Conservation (phyloP, 2,113 vertebrate species). For the Phalacrocorax pelagicus region DNA sequence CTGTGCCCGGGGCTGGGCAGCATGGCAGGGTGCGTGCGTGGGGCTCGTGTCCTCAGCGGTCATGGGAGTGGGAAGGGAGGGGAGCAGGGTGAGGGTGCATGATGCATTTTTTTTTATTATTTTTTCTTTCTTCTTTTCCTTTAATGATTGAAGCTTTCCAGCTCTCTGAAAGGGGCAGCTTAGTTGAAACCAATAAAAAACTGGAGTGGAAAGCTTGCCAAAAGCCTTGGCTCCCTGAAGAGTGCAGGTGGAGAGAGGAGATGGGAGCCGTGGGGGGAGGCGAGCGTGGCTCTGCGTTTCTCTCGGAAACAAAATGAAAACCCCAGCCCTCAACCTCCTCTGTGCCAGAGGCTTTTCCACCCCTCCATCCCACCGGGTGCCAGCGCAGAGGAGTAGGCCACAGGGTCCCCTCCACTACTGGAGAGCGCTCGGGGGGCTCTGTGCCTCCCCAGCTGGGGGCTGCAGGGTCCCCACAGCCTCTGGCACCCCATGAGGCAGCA, state of each 20-base stretch:
- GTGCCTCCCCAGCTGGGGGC: neutral
- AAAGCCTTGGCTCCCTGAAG: slow-evolving; percentile 76
- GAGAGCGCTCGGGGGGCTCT: neutral
- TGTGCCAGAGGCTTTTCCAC: neutral
- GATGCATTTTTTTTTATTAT: neutral
- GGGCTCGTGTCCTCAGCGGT: accelerated
- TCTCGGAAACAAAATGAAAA: neutral
- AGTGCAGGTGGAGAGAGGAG: slow-evolving; percentile 81
- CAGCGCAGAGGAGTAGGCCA: accelerated
- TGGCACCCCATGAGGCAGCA: accelerated
- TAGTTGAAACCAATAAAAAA: slow-evolving; percentile 79
- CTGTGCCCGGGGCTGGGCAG: neutral
- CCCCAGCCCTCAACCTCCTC: neutral
- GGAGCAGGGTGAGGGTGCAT: neutral
- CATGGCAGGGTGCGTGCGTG: accelerated
- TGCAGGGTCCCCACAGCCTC: neutral
- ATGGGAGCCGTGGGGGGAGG: slow-evolving; percentile 67
- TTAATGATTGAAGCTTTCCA: slow-evolving; percentile 66
- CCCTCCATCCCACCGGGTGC: neutral
- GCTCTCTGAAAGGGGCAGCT: slow-evolving; percentile 71
- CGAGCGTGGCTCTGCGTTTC: slow-evolving; percentile 19
- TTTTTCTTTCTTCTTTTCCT: neutral
- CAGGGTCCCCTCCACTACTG: accelerated
- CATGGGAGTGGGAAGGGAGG: neutral
- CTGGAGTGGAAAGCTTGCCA: slow-evolving; percentile 70